phyloP scores from a whole-genome alignment of 1,140 invertebrate genomes.

The Bombus breviceps region DNA sequence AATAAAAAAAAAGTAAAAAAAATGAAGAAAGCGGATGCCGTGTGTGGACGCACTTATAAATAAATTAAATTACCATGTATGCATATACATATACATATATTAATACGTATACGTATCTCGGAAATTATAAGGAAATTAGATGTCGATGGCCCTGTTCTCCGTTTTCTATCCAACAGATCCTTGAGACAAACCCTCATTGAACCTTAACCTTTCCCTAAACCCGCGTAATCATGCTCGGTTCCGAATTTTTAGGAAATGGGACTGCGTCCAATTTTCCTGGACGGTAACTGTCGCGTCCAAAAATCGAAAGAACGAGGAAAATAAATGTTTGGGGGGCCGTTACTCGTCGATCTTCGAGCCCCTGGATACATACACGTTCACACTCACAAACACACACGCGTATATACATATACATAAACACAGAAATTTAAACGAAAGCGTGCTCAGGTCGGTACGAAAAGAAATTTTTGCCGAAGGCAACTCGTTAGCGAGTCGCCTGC shows the following conservation, averaged over 20 bases:
- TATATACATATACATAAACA: not conserved
- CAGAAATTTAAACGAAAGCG: slow-evolving; percentile 41
- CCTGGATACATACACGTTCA: slow-evolving; percentile 4
- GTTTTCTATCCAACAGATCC: slow-evolving; percentile 37
- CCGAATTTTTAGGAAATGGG: slow-evolving; percentile 40
- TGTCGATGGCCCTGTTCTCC: slow-evolving; percentile 64
- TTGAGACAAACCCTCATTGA: not conserved
- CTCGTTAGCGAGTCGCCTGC: not conserved
- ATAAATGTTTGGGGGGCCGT: not conserved
- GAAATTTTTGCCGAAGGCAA: not conserved
- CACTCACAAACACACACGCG: not conserved
- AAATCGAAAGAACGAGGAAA: not conserved
- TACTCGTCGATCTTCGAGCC: slow-evolving; percentile 54
- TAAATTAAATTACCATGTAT: slow-evolving; percentile 76
- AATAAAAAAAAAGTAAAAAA: not conserved
- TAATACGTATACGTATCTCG: slow-evolving; percentile 77
- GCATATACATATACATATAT: slow-evolving; percentile 77
- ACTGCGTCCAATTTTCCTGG: slow-evolving; percentile 15
- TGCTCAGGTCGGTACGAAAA: slow-evolving; percentile 41
- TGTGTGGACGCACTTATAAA: slow-evolving; percentile 69
- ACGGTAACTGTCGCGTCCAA: slow-evolving; percentile 32
- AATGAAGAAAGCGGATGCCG: slow-evolving; percentile 55
- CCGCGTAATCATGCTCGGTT: slow-evolving; percentile 56
- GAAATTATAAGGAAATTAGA: slow-evolving; percentile 75
- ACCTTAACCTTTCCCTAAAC: slow-evolving; percentile 49